phyloP scores from a whole-genome alignment of 2,888 invertebrate genomes.

The Salpingus planirostris region DNA sequence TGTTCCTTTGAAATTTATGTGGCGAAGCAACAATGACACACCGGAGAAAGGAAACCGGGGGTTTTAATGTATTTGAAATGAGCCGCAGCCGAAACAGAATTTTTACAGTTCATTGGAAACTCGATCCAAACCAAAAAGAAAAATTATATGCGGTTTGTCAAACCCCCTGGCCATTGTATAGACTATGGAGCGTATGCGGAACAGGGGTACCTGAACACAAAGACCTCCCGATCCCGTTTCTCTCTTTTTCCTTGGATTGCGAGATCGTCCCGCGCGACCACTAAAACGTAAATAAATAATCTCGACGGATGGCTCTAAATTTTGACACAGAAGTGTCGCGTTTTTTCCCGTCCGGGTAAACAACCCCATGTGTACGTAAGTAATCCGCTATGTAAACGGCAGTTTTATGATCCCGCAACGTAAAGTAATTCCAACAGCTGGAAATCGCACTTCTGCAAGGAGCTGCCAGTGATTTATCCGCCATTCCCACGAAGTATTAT shows the following conservation, averaged over 20 bases:
- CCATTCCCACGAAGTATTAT: constrained; percentile 25
- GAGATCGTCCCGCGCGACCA: no score
- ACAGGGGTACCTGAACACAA: no score
- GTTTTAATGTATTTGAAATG: constrained; percentile 24
- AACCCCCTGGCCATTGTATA: constrained; percentile 32
- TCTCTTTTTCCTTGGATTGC: no score
- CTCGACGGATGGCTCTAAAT: no score
- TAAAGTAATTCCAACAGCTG: constrained; percentile 29
- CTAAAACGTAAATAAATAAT: no score
- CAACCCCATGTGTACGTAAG: constrained; percentile 6
- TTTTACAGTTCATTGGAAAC: constrained; percentile 29
- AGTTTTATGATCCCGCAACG: constrained; percentile 28
- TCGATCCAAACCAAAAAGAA: constrained; percentile 24
- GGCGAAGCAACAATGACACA: no score
- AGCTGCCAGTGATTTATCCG: constrained; percentile 21
- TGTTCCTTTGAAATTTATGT: constrained; percentile 11
- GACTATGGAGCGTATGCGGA: no score
- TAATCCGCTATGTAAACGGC: constrained; percentile 22
- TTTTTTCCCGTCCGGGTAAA: constrained; percentile 9
- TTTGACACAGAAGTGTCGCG: no score
- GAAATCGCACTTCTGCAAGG: constrained; percentile 31
- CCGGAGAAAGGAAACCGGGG: constrained; percentile 7
- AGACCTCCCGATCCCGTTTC: no score
- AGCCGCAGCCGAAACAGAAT: constrained; percentile 23
- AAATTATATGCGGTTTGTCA: constrained; percentile 37